Conservation (phyloP, 2,888 invertebrate species). For the Camptogramma bilineatum region DNA sequence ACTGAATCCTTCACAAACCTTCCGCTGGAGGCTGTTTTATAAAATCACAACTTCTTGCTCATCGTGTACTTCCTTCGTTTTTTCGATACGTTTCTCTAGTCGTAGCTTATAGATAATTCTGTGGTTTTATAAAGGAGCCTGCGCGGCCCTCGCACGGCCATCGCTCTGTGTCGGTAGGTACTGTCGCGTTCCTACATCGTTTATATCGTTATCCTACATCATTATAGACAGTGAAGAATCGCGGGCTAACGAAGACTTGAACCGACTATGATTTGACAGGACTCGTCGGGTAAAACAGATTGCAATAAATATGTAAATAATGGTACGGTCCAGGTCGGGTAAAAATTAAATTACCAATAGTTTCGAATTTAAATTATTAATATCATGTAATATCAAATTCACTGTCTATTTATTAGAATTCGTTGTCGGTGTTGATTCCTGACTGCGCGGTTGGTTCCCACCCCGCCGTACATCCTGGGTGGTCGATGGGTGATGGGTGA, state of each 20-base stretch:
- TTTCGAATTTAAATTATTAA: constrained; percentile 80
- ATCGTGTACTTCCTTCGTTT: constrained; percentile 76
- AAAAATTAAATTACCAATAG: constrained; percentile 72
- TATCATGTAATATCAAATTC: constrained; percentile 84
- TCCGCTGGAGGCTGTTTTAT: constrained; percentile 70
- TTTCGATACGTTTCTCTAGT: constrained; percentile 79
- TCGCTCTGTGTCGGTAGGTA: constrained; percentile 45
- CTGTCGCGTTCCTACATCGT: constrained; percentile 9
- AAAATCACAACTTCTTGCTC: constrained; percentile 77
- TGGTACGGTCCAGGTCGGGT: constrained; percentile 74
- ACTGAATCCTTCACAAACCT: constrained; percentile 52
- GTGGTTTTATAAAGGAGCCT: constrained; percentile 75
- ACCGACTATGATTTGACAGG: constrained; percentile 41
- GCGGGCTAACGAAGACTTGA: constrained; percentile 48
- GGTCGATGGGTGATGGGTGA: constrained; percentile 34
- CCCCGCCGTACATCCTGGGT: constrained; percentile 49
- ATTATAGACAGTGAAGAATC: constrained; percentile 81
- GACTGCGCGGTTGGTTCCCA: constrained; percentile 76
- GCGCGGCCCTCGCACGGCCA: constrained; percentile 62
- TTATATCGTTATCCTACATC: constrained; percentile 48
- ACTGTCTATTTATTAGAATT: constrained; percentile 84
- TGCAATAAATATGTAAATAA: constrained; percentile 84
- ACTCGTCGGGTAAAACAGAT: constrained; percentile 69
- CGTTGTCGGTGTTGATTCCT: constrained; percentile 85
- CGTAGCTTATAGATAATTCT: constrained; percentile 66